Evolutionary conservation across 1,140 invertebrate genomes (phyloP).

Genomic region (Caenorhabditis briggsae): DNA sequence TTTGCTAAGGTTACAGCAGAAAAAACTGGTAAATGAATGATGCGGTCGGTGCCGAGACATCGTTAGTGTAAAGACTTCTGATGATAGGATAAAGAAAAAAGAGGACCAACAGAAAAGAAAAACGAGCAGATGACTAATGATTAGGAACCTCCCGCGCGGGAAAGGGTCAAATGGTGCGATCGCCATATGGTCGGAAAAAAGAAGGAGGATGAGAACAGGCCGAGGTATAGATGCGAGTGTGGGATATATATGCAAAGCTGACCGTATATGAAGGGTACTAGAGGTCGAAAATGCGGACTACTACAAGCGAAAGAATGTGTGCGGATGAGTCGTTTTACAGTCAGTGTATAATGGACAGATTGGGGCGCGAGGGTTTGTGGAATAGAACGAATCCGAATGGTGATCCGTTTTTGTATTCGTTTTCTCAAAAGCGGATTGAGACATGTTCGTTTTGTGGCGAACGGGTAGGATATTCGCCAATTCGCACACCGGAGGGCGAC

Average conservation of each 20-base stretch:
- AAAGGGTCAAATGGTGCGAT: slow-evolving; percentile 47
- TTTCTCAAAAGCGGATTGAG: slow-evolving; percentile 45
- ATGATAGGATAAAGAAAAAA: slow-evolving; percentile 19
- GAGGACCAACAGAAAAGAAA: slow-evolving; percentile 4
- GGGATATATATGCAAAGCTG: slow-evolving; percentile 49
- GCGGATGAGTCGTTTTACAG: slow-evolving; percentile 40
- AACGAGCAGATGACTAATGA: slow-evolving; percentile 56
- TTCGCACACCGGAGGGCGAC: slow-evolving; percentile 31
- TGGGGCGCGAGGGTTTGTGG: slow-evolving; percentile 23
- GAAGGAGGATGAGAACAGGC: neutral
- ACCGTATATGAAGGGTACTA: slow-evolving; percentile 53
- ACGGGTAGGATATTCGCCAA: slow-evolving; percentile 31
- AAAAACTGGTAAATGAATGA: slow-evolving; percentile 17
- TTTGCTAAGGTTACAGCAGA: slow-evolving; percentile 3
- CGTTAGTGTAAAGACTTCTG: slow-evolving; percentile 32
- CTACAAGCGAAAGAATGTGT: neutral
- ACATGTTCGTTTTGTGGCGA: slow-evolving; percentile 25
- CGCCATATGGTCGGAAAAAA: slow-evolving; percentile 26
- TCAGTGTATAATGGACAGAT: slow-evolving; percentile 35
- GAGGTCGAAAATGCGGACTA: slow-evolving; percentile 32
- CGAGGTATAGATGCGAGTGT: neutral
- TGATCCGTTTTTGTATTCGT: slow-evolving; percentile 45
- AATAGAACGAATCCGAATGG: neutral
- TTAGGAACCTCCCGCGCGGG: slow-evolving; percentile 18
- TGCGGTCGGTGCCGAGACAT: slow-evolving; percentile 1